Conservation (phyloP, 2,888 invertebrate species). For the Drosophila merina region DNA sequence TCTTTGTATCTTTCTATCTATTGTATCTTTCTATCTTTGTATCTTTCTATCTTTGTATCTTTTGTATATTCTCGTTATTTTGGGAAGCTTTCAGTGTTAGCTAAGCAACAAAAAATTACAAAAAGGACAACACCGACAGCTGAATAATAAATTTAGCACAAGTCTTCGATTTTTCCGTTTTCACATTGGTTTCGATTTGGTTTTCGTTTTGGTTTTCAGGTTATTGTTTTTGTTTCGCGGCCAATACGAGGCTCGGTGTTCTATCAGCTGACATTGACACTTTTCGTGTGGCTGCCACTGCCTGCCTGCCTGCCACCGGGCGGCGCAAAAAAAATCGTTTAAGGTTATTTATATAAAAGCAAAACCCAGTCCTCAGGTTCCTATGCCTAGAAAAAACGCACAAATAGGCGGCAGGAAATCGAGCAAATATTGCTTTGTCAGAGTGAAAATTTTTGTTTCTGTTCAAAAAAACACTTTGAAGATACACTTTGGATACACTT, state of each 20-base stretch:
- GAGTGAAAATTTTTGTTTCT: conserved; percentile 8
- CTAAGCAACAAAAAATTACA: conserved; percentile 13
- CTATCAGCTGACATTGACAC: conserved; percentile 75
- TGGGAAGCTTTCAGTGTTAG: conserved; percentile 23
- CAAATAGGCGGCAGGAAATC: not conserved
- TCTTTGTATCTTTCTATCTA: no score
- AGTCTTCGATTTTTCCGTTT: conserved; percentile 68
- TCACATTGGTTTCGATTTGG: conserved; percentile 27
- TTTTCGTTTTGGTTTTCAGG: conserved; percentile 2
- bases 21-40: no score
- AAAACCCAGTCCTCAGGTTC: conserved; percentile 23
- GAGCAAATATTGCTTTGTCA: conserved; percentile 18
- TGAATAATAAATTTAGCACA: conserved; percentile 77
- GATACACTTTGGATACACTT: conserved; percentile 1
- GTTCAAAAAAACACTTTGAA: not conserved
- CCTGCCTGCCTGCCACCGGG: conserved; percentile 13
- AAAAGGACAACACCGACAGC: conserved; percentile 47
- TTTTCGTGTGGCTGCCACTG: conserved; percentile 57
- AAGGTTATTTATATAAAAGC: conserved; percentile 73
- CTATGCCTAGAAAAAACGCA: conserved; percentile 7
- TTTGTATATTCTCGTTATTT: conserved; percentile 22
- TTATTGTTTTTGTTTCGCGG: conserved; percentile 35
- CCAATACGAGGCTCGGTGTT: conserved; percentile 12
- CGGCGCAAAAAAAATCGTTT: conserved; percentile 63
- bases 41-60: no score